Base-by-base conservation (phyloP, 2,888 invertebrate genomes). In the Poecilus cupreus region DNA sequence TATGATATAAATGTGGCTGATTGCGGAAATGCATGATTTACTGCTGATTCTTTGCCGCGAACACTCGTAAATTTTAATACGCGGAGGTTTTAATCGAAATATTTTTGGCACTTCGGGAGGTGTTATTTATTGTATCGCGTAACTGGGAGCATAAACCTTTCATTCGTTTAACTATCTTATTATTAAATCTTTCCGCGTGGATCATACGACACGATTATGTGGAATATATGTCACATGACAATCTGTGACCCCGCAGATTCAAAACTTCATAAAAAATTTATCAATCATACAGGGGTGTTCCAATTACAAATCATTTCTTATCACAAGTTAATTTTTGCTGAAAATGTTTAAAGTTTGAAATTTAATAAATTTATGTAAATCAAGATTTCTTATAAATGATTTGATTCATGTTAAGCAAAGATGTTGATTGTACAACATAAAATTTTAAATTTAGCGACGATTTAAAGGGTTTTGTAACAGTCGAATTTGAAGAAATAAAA, bases 1-100 rank as follows among this genome's bases (percentile, higher is more conserved):
- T 68, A 68, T 68, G 64, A 68, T 68, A 37, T 68, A 18, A 68
- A 68, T 68, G 64, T 68, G 37, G 32, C 37, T 68, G 64, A 68
- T 68, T 37, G 64, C 64, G 64, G 64, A 68, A 68, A 68, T 68
- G 64, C 64, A 16, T 68, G 64, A 68, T 68, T 68, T 68, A 68
- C 64, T 68, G 64, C 64, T 68, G 64, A 68, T 68, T 68, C 32
- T 68, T 68, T 68, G 37, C 64, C 16, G 32, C 37, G 16, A 32
- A 64, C 13, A 68, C 32, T 68, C 64, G 37, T 68, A 68, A 68
- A 68, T 68, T 68, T 37, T 37, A 37, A 68, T 68, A 18, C 64
- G 64, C 4, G 2, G n/a, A 18, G 64, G 18, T 68, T 68, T 68
- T 68, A 37, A 68, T 68, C 64, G 39, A 60, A 60, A 60, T 22